phyloP scores from a whole-genome alignment of 2,113 vertebrate species.

The Theristicus caerulescens region DNA sequence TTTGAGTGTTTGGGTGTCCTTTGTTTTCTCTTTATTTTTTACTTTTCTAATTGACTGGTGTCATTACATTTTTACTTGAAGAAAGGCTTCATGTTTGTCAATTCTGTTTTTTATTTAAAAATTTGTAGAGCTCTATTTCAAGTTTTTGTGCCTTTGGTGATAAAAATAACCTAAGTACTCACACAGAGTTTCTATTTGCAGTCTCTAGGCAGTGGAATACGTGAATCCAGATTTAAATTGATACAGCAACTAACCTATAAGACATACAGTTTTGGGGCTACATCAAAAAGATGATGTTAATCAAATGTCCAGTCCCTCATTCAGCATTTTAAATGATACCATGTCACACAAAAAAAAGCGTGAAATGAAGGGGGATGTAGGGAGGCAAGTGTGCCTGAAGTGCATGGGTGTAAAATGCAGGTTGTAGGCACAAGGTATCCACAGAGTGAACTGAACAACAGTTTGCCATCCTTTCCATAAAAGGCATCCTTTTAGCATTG shows the following conservation, averaged over 20 bases:
- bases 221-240: not conserved
- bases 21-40: not conserved
- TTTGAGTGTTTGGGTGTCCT: not conserved
- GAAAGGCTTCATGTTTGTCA: not conserved
- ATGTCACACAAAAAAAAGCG: not conserved
- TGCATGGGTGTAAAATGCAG: not conserved
- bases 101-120: not conserved
- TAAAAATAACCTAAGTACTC: constrained; percentile 28
- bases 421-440: not conserved
- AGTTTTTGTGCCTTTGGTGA: not conserved
- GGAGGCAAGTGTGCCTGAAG: not conserved
- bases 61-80: not conserved
- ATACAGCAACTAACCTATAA: not conserved
- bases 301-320: not conserved
- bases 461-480: not conserved
- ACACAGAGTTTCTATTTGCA: not conserved
- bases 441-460: not conserved
- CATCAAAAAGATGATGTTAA: not conserved
- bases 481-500: not conserved
- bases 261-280: not conserved
- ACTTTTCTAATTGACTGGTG: not conserved
- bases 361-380: not conserved
- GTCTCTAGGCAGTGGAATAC: not conserved
- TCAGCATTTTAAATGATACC: not conserved
- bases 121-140: not conserved